phyloP scores from a whole-genome alignment of 2,797 vertebrate genomes.

The Eulemur coronatus region DNA sequence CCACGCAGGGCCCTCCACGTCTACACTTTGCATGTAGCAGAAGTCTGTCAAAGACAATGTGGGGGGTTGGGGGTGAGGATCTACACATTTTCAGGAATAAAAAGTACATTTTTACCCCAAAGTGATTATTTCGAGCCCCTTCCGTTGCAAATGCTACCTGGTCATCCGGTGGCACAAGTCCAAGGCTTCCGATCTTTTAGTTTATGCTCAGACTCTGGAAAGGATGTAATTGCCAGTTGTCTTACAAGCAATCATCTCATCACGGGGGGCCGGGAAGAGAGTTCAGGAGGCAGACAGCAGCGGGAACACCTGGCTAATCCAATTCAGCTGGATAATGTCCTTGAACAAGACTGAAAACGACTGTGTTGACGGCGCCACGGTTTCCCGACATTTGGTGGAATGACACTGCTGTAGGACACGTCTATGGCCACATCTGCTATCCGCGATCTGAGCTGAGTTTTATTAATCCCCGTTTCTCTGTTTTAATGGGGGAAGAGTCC shows the following conservation, averaged over 20 bases:
- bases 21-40: not conserved
- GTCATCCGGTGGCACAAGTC: not conserved
- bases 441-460: not conserved
- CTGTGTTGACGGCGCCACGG: not conserved
- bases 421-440: slow-evolving; percentile 27
- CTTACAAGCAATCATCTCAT: slow-evolving; percentile 61
- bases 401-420: not conserved
- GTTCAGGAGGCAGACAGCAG: slow-evolving; percentile 47
- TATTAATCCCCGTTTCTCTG: slow-evolving; percentile 41
- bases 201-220: slow-evolving; percentile 34
- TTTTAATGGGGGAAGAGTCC: slow-evolving; percentile 42
- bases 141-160: not conserved
- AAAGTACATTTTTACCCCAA: not conserved
- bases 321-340: slow-evolving; percentile 2
- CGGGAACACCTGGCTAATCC: slow-evolving; percentile 61
- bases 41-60: not conserved
- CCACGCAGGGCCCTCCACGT: not conserved
- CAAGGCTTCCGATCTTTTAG: slow-evolving; percentile 53
- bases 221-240: slow-evolving; percentile 59
- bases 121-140: not conserved
- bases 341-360: slow-evolving; percentile 58
- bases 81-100: not conserved
- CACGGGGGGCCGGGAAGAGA: slow-evolving; percentile 28
- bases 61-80: fast-evolving
- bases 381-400: slow-evolving; percentile 30